Conservation (phyloP, 2,113 vertebrate species). For the Elanoides forficatus region DNA sequence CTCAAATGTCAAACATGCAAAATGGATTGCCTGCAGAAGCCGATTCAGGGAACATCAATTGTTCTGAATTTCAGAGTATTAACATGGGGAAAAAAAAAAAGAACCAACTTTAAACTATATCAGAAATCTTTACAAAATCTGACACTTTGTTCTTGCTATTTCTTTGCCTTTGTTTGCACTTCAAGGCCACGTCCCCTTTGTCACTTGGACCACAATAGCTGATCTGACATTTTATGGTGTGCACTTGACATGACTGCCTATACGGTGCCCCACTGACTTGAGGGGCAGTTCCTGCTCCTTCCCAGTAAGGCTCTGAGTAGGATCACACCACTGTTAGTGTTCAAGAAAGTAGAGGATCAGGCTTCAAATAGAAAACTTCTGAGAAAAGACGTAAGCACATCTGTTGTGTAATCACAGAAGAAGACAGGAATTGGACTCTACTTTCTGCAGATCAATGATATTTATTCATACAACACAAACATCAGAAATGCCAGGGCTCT, state of each 20-base stretch:
- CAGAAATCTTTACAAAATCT: constrained; percentile 6
- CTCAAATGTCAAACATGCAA: constrained; percentile 35
- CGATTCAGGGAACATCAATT: neutral
- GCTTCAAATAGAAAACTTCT: neutral
- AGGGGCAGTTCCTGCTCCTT: neutral
- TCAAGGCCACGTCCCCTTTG: neutral
- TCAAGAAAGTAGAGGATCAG: neutral
- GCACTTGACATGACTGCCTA: neutral
- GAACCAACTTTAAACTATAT: neutral
- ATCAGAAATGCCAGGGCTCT: neutral
- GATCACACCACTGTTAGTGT: neutral
- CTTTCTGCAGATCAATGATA: neutral
- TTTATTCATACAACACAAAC: neutral
- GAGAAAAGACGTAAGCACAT: neutral
- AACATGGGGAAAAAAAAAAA: neutral
- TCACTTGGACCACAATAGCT: neutral
- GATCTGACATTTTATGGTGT: neutral
- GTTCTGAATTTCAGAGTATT: constrained; percentile 1
- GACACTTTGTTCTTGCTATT: neutral
- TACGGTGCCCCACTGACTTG: neutral
- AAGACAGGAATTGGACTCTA: neutral
- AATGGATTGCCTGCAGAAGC: constrained; percentile 6
- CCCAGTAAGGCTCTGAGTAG: neutral
- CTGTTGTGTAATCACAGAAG: neutral
- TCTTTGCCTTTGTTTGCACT: neutral